Conservation (phyloP, 1,140 invertebrate genomes). For the Sitophilus oryzae region DNA sequence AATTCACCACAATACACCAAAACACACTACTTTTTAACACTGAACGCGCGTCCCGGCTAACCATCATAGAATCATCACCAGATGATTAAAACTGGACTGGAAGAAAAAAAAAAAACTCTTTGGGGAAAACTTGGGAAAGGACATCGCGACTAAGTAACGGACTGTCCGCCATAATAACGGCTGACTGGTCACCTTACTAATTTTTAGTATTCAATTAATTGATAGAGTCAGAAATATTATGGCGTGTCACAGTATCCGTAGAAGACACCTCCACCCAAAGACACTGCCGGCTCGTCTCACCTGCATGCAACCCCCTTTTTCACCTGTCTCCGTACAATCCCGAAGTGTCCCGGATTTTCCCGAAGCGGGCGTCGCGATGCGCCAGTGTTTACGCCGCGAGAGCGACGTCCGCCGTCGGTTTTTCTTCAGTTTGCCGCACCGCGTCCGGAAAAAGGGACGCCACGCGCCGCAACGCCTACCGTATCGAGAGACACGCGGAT, state of each 20-base stretch:
- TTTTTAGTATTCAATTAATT: too few relatives aligned
- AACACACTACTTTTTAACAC: too few relatives aligned
- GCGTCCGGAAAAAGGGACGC: constrained; percentile 22
- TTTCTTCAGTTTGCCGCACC: constrained; percentile 38
- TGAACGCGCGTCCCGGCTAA: too few relatives aligned
- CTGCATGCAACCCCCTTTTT: constrained; percentile 12
- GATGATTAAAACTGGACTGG: too few relatives aligned
- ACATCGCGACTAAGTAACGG: neutral
- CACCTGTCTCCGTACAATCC: constrained; percentile 2
- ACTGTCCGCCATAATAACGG: too few relatives aligned
- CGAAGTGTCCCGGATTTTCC: constrained; percentile 24
- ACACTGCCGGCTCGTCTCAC: constrained; percentile 8
- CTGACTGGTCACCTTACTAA: too few relatives aligned
- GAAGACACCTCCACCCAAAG: too few relatives aligned
- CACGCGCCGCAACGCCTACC: constrained; percentile 12
- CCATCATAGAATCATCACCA: too few relatives aligned
- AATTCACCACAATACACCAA: too few relatives aligned
- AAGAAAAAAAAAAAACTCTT: neutral
- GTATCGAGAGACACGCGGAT: constrained; percentile 7
- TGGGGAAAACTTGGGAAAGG: neutral
- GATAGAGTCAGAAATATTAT: too few relatives aligned
- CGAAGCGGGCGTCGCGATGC: constrained; percentile 36
- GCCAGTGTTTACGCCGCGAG: constrained; percentile 39
- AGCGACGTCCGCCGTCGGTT: constrained; percentile 35
- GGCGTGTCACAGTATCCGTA: too few relatives aligned